Conservation (phyloP, 2,888 invertebrate species). For the Caenorhabditis virilis region DNA sequence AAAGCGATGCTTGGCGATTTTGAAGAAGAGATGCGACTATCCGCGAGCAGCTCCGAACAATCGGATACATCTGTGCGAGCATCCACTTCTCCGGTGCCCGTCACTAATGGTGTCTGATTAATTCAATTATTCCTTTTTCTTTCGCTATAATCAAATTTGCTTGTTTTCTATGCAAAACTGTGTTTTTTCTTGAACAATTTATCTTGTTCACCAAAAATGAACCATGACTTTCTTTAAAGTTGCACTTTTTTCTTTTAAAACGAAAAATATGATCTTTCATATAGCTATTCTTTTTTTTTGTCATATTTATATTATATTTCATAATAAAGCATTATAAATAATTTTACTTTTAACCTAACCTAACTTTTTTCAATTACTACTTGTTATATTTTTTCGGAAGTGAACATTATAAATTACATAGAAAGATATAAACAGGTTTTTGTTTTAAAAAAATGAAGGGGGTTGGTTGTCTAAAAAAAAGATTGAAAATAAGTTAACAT, state of each 20-base stretch:
- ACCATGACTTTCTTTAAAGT: too few relatives aligned
- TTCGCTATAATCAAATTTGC: neutral
- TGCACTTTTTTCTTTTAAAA: neutral
- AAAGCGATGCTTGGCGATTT: slow-evolving; percentile 64
- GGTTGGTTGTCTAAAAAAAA: too few relatives aligned
- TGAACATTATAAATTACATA: too few relatives aligned
- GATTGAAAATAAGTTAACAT: too few relatives aligned
- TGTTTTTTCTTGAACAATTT: neutral
- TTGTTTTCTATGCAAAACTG: slow-evolving; percentile 1
- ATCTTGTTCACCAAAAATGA: too few relatives aligned
- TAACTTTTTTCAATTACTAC: too few relatives aligned
- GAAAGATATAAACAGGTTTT: too few relatives aligned
- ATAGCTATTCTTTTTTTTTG: neutral
- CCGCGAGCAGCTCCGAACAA: slow-evolving; percentile 16
- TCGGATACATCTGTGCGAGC: slow-evolving; percentile 4
- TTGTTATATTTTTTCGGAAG: too few relatives aligned
- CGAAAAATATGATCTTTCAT: slow-evolving; percentile 1
- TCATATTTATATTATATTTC: too few relatives aligned
- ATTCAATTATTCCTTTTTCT: slow-evolving; percentile 1
- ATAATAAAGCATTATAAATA: too few relatives aligned
- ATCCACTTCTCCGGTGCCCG: slow-evolving; percentile 34
- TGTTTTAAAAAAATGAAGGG: too few relatives aligned
- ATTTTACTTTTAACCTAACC: too few relatives aligned
- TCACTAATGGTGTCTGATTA: slow-evolving; percentile 29
- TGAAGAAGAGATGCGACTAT: slow-evolving; percentile 42